Evolutionary conservation across 2,113 vertebrate species (phyloP), one percentile per base, ranked within the genome.

Genomic region (Peromyscus californicus): DNA sequence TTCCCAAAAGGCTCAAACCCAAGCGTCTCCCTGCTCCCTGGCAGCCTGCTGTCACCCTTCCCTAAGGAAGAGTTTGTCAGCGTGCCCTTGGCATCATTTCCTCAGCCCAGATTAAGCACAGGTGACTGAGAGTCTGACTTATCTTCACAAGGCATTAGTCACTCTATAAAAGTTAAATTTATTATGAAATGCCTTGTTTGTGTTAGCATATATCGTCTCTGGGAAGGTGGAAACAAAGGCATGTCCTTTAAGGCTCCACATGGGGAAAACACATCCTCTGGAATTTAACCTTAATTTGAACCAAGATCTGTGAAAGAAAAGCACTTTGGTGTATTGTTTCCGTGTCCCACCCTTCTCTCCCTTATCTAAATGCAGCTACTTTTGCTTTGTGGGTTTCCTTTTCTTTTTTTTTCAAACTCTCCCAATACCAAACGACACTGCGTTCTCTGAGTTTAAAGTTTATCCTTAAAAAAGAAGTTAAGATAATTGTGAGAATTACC

Each of bases 261-360:
- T 96, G 97, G 97, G 98, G 98, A 98, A 97, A 97, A 98, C 90
- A 98, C 97, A 98, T 98, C 98, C 98, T 98, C 95, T 98, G 98
- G 98, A 99, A 99, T 99, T 98, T 99, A 98, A 99, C 99, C 99
- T 99, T 98, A 98, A 98, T 99, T 99, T 99, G 99, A 99, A 99
- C 99, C 98, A 99, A 98, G 98, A 98, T 98, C 98, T 97, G 98
- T 99, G 98, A 99, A 99, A 98, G 98, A 98, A 98, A 99, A 98
- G 98, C 98, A 98, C 98, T 99, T 98, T 93, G 95, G 91, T 98
- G 98, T 97, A 99, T 99, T 99, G 98, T 99, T 99, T 97, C 94
- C 67, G 96, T 84, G 97, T 98, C 97, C 98, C 98, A 98, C 98
- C 98, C 98, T 98, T 98, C 96, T 98, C 95, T 96, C 97, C 98